A percentile compares a stretch with the other conserved stretches of the same genome.
Evolutionary conservation across 2,797 vertebrate genomes (phyloP).

Genomic region (Petrocephalus sullivani): DNA sequence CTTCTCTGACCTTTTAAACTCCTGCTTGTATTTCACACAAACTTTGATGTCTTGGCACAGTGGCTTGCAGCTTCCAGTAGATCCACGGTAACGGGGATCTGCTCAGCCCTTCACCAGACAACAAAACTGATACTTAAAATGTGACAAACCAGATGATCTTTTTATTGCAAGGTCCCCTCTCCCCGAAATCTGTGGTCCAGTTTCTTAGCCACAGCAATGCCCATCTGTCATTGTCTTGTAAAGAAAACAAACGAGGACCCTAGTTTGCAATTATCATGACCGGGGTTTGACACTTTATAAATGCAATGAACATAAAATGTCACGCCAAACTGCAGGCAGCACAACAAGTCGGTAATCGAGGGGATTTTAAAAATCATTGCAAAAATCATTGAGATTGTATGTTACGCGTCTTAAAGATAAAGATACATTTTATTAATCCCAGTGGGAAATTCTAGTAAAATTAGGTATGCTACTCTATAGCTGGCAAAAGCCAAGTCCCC

Average conservation of each 20-base stretch:
- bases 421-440: not conserved
- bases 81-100: slow-evolving; percentile 40
- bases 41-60: slow-evolving; percentile 59
- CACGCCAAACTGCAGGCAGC: not conserved
- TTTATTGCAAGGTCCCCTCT: not conserved
- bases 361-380: not conserved
- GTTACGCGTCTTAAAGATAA: not conserved
- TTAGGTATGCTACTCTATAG: not conserved
- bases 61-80: slow-evolving; percentile 53
- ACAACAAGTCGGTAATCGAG: not conserved
- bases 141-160: not conserved
- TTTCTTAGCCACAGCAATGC: not conserved
- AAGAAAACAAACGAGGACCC: not conserved
- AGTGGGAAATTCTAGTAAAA: not conserved
- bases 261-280: not conserved
- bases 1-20: slow-evolving; percentile 60
- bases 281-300: not conserved
- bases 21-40: slow-evolving; percentile 62
- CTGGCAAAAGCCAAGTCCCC: not conserved
- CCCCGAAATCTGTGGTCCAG: not conserved
- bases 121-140: not conserved
- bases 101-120: not conserved
- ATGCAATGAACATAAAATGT: not conserved
- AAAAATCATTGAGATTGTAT: not conserved
- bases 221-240: not conserved